Percentiles rank a stretch among this genome's conserved stretches.
Conservation (phyloP, 53 echinoderm and acorn worm species). For the Apostichopus leukothele region DNA sequence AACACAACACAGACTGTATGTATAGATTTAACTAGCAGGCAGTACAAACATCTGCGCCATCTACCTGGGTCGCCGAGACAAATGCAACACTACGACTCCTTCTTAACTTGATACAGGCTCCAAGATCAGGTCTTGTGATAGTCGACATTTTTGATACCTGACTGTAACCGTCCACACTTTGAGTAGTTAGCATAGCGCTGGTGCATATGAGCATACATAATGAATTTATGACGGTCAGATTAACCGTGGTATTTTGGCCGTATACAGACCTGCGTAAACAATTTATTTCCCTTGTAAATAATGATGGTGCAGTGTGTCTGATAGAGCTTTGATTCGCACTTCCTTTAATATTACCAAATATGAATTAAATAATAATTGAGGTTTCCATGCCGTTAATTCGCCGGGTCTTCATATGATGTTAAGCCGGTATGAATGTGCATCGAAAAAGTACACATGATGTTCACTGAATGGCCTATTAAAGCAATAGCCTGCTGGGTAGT, state of each 20-base stretch:
- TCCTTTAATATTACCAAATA: conserved; percentile 21
- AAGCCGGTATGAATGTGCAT: background rate
- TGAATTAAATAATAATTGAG: conserved; percentile 39
- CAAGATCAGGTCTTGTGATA: too few relatives aligned
- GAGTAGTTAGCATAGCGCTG: conserved; percentile 8
- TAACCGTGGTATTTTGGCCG: background rate
- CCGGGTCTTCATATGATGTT: conserved; percentile 12
- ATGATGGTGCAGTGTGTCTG: too few relatives aligned
- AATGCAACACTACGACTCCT: too few relatives aligned
- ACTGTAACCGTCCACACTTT: background rate
- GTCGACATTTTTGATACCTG: too few relatives aligned
- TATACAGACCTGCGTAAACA: too few relatives aligned
- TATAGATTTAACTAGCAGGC: too few relatives aligned
- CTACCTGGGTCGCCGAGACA: too few relatives aligned
- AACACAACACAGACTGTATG: too few relatives aligned
- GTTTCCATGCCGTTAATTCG: background rate
- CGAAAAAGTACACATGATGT: background rate
- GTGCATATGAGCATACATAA: conserved; percentile 22
- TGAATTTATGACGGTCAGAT: conserved; percentile 16
- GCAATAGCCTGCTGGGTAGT: background rate
- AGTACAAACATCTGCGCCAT: too few relatives aligned
- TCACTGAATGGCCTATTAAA: background rate
- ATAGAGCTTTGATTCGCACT: too few relatives aligned
- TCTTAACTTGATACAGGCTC: too few relatives aligned
- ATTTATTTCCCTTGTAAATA: too few relatives aligned